Evolutionary conservation across 2,113 vertebrate species (phyloP).

Genomic region (Jaculus jaculus): DNA sequence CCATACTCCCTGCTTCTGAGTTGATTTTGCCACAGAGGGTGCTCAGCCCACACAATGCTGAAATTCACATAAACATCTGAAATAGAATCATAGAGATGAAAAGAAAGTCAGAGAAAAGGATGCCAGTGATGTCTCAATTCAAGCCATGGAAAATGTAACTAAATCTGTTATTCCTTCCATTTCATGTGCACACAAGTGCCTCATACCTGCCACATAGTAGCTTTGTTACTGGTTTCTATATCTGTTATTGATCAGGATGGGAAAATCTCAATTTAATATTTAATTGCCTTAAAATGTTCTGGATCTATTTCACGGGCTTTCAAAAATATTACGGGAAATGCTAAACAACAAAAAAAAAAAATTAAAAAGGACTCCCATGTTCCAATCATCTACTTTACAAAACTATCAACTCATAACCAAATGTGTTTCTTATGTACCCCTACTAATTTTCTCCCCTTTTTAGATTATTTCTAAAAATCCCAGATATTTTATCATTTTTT

Average conservation of each 20-base stretch:
- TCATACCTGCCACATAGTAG: conserved; percentile 47
- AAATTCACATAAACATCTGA: conserved; percentile 73
- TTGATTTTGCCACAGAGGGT: conserved; percentile 61
- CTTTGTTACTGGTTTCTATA: conserved; percentile 13
- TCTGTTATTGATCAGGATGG: background rate
- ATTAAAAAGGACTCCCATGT: background rate
- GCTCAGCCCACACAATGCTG: conserved; percentile 65
- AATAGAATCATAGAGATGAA: conserved; percentile 76
- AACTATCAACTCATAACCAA: background rate
- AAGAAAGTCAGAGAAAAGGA: conserved; percentile 70
- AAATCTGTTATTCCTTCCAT: conserved; percentile 72
- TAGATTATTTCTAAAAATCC: conserved; percentile 51
- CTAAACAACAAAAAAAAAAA: conserved; percentile 39
- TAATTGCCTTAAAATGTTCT: conserved; percentile 32
- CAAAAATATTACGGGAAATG: conserved; percentile 24
- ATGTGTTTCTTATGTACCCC: background rate
- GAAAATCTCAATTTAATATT: background rate
- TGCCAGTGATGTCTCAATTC: conserved; percentile 74
- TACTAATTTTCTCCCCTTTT: background rate
- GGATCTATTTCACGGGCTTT: background rate
- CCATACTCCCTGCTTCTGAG: conserved; percentile 27
- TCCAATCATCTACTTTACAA: conserved; percentile 47
- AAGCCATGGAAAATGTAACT: conserved; percentile 67
- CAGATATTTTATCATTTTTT: conserved; percentile 7
- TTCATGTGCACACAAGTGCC: conserved; percentile 61